Conservation (phyloP, 2,113 vertebrate species). For the Clinocottus analis region DNA sequence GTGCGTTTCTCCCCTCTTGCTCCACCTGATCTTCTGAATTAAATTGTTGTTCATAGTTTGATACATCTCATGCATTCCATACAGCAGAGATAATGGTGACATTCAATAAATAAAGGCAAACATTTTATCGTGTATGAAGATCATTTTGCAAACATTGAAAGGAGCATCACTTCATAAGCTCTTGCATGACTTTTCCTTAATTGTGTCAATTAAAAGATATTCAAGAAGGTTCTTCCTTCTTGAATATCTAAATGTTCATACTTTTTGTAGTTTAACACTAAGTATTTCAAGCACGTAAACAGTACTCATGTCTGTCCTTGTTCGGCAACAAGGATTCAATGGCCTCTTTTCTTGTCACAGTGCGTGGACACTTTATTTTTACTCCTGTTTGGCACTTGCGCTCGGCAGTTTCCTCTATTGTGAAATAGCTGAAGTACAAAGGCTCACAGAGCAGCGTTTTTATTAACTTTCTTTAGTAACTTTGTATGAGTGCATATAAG, state of each 20-base stretch:
- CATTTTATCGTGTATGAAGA: not conserved
- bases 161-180: not conserved
- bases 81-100: not conserved
- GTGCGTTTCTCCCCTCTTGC: not conserved
- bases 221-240: no score
- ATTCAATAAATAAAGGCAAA: not conserved
- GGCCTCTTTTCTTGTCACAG: not conserved
- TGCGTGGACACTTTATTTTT: not conserved
- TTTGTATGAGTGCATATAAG: not conserved
- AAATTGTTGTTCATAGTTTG: not conserved
- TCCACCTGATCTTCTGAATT: not conserved
- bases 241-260: no score
- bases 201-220: not conserved
- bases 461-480: not conserved
- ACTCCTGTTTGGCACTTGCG: not conserved
- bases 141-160: not conserved
- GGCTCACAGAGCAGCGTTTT: not conserved
- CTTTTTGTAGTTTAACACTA: conserved; percentile 3
- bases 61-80: not conserved
- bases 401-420: not conserved
- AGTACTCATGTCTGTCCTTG: not conserved
- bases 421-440: not conserved
- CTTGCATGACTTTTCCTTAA: not conserved
- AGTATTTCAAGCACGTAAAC: not conserved
- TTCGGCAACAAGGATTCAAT: not conserved